Conservation (phyloP, 2,888 invertebrate genomes). For the Campopleginae sp. region DNA sequence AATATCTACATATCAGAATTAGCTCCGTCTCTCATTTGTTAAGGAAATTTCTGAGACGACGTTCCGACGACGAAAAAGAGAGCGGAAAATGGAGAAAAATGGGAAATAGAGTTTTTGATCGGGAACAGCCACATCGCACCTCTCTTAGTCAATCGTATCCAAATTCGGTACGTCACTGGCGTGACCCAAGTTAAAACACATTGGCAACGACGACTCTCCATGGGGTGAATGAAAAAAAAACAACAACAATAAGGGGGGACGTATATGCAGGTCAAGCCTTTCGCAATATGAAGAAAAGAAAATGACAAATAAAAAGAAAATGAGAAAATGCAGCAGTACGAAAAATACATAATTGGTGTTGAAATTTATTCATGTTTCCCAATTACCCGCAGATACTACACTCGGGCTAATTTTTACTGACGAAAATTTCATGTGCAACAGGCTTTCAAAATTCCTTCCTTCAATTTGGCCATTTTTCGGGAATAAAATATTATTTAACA, state of each 20-base stretch:
- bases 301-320: constrained; percentile 63
- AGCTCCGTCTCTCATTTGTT: constrained; percentile 10
- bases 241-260: constrained; percentile 70
- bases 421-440: too few species aligned
- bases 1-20: constrained; percentile 64
- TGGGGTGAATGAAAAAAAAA: neutral
- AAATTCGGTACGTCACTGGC: constrained; percentile 74
- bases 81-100: neutral
- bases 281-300: constrained; percentile 82
- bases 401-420: too few species aligned
- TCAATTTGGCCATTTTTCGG: too few species aligned
- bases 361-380: neutral
- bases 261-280: constrained; percentile 69
- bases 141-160: constrained; percentile 83
- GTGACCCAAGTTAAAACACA: constrained; percentile 76
- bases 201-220: constrained; percentile 74
- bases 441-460: too few species aligned
- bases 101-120: constrained; percentile 72
- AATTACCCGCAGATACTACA: too few species aligned
- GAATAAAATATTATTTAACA: too few species aligned
- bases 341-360: constrained; percentile 22
- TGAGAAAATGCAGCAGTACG: constrained; percentile 57
- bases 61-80: neutral
- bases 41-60: neutral
- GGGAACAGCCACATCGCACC: constrained; percentile 77